Evolutionary conservation across 2,888 invertebrate species (phyloP).

Genomic region (Orthonevra nobilis): DNA sequence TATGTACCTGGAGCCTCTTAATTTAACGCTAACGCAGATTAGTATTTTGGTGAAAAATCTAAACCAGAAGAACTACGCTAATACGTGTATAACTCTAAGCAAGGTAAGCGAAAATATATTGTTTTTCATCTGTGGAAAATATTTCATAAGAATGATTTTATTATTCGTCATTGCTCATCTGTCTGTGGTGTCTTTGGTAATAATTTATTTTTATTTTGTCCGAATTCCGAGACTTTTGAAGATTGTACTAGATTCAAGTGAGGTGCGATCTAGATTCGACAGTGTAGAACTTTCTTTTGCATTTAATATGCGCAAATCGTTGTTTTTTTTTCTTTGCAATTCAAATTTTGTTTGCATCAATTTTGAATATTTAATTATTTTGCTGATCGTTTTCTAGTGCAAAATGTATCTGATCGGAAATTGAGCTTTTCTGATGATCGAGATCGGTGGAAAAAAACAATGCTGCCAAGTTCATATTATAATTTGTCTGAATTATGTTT

Average conservation of each 20-base stretch:
- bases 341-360: no score
- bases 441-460: no score
- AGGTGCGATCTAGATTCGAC: not conserved
- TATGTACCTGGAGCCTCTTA: constrained; percentile 99
- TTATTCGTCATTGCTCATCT: constrained; percentile 54
- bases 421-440: no score
- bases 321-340: no score
- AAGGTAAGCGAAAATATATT: no score
- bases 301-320: not conserved
- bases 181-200: constrained; percentile 20
- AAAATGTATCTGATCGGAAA: no score
- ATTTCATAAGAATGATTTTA: constrained; percentile 49
- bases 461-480: no score
- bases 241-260: constrained; percentile 6
- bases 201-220: constrained; percentile 3
- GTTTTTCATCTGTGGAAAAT: no score
- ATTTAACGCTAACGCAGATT: constrained; percentile 99
- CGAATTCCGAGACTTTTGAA: not conserved
- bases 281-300: not conserved
- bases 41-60: constrained; percentile 97
- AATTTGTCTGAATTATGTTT: no score
- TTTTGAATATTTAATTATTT: no score
- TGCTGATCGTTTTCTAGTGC: no score
- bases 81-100: constrained; percentile 92
- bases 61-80: constrained; percentile 97